Conservation (phyloP, 2,888 invertebrate genomes). For the Melanostoma mellinum region DNA sequence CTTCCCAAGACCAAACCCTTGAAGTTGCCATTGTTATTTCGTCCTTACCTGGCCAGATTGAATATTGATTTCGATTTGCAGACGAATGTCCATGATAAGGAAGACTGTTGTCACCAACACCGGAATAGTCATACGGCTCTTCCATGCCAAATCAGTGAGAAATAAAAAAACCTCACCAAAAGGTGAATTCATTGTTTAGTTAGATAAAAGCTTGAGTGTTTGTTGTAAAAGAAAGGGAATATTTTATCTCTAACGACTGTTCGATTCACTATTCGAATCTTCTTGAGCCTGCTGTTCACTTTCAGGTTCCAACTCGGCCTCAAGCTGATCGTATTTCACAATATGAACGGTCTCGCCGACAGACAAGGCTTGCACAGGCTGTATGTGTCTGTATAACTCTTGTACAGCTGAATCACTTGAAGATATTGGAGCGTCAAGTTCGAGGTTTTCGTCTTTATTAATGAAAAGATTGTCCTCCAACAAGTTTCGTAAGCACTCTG, state of each 20-base stretch:
- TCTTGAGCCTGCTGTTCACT: conserved; percentile 56
- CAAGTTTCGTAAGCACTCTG: conserved; percentile 83
- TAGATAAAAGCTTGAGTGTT: conserved; percentile 23
- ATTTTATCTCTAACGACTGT: conserved; percentile 43
- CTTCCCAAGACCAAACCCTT: no score
- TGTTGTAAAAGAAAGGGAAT: conserved; percentile 1
- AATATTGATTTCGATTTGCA: conserved; percentile 87
- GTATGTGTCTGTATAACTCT: conserved; percentile 82
- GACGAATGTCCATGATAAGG: conserved; percentile 86
- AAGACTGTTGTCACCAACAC: conserved; percentile 86
- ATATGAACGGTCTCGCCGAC: conserved; percentile 83
- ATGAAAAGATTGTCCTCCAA: conserved; percentile 78
- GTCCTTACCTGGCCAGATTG: conserved; percentile 82
- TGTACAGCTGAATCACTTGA: conserved; percentile 77
- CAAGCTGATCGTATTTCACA: conserved; percentile 83
- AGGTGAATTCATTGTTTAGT: conserved; percentile 80
- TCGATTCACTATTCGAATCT: conserved; percentile 61
- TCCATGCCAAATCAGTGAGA: conserved; percentile 88
- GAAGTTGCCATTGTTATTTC: no score
- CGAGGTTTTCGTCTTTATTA: conserved; percentile 76
- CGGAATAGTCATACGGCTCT: conserved; percentile 86
- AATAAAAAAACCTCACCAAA: conserved; percentile 84
- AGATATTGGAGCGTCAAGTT: conserved; percentile 82
- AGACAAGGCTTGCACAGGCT: conserved; percentile 83
- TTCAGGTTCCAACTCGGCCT: conserved; percentile 75